These are phyloP conservation scores for Notoglanidium macrostoma DNA, from an alignment of 2,797 vertebrate genomes.

Conservation along the genomic window DNA sequence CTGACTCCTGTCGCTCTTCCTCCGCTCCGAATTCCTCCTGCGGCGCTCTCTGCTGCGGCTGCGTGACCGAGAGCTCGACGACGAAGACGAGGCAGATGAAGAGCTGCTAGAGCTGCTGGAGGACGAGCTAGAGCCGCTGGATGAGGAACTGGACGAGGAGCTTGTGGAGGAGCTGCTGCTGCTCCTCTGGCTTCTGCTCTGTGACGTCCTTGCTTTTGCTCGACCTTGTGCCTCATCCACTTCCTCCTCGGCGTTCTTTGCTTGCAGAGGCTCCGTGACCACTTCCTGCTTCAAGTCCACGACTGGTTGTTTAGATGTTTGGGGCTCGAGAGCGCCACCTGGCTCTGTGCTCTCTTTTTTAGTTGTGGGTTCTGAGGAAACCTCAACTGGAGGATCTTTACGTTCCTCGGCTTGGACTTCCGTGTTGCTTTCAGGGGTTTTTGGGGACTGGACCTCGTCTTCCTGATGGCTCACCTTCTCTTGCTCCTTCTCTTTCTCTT, in stretches of 20 bases:
- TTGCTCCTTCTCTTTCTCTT: slow-evolving; percentile 54
- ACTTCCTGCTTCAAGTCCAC: slow-evolving; percentile 56
- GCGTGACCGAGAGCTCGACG: slow-evolving; percentile 80
- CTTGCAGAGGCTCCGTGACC: slow-evolving; percentile 64
- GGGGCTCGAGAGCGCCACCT: neutral
- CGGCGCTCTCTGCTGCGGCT: slow-evolving; percentile 80
- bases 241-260: slow-evolving; percentile 61
- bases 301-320: slow-evolving; percentile 23
- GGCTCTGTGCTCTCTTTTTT: slow-evolving; percentile 3
- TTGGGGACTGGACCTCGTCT: slow-evolving; percentile 53
- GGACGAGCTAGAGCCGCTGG: slow-evolving; percentile 81
- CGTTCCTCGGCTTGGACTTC: slow-evolving; percentile 22
- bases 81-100: slow-evolving; percentile 79
- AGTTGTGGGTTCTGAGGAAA: neutral
- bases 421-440: slow-evolving; percentile 32
- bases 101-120: slow-evolving; percentile 85
- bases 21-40: slow-evolving; percentile 81
- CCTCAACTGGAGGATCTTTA: slow-evolving; percentile 29
- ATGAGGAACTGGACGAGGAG: slow-evolving; percentile 78
- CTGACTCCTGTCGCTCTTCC: slow-evolving; percentile 77
- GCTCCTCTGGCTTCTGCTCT: slow-evolving; percentile 77
- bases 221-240: slow-evolving; percentile 71
- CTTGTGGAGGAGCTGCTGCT: slow-evolving; percentile 81
- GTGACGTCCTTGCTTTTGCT: slow-evolving; percentile 76
- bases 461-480: slow-evolving; percentile 57